These are phyloP conservation scores for Drosophila guanche DNA, from an alignment of 1,140 invertebrate species.

Conservation along the genomic window DNA sequence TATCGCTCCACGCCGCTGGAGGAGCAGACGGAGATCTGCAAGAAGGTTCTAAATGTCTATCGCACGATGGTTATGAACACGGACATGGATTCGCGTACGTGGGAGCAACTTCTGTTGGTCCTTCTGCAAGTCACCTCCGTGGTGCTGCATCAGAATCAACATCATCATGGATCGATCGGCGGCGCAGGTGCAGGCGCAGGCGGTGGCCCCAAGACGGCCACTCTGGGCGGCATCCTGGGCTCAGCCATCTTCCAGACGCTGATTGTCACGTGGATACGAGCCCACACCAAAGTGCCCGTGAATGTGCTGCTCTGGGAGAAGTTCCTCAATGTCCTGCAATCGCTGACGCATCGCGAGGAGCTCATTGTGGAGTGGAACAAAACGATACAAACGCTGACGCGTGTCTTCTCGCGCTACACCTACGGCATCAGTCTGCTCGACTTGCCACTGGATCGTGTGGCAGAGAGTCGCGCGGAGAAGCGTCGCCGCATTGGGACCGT, in stretches of 20 bases:
- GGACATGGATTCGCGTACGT: slow-evolving; percentile 94
- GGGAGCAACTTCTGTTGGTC: slow-evolving; percentile 95
- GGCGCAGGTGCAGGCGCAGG: background rate
- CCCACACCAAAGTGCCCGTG: slow-evolving; percentile 96
- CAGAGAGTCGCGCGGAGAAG: slow-evolving; percentile 91
- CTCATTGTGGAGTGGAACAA: slow-evolving; percentile 99
- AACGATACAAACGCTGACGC: slow-evolving; percentile 97
- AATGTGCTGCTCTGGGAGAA: slow-evolving; percentile 96
- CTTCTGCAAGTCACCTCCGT: slow-evolving; percentile 96
- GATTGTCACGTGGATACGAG: slow-evolving; percentile 99
- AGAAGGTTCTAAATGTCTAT: slow-evolving; percentile 98
- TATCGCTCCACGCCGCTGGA: slow-evolving; percentile 87
- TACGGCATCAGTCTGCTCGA: slow-evolving; percentile 96
- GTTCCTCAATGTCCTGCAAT: slow-evolving; percentile 94
- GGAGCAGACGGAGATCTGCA: slow-evolving; percentile 98
- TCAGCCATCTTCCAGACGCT: slow-evolving; percentile 97
- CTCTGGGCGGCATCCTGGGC: slow-evolving; percentile 87
- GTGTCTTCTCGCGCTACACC: slow-evolving; percentile 95
- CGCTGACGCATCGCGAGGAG: slow-evolving; percentile 97
- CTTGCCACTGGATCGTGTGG: slow-evolving; percentile 92
- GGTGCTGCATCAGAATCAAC: slow-evolving; percentile 91
- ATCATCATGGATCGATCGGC: slow-evolving; percentile 9
- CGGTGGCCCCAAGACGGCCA: slow-evolving; percentile 57
- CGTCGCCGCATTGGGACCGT: slow-evolving; percentile 85
- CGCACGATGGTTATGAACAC: slow-evolving; percentile 98